Percentiles rank a stretch among this genome's conserved stretches.
Conservation (phyloP, 2,888 invertebrate species). For the Mechanitis mazaeus region DNA sequence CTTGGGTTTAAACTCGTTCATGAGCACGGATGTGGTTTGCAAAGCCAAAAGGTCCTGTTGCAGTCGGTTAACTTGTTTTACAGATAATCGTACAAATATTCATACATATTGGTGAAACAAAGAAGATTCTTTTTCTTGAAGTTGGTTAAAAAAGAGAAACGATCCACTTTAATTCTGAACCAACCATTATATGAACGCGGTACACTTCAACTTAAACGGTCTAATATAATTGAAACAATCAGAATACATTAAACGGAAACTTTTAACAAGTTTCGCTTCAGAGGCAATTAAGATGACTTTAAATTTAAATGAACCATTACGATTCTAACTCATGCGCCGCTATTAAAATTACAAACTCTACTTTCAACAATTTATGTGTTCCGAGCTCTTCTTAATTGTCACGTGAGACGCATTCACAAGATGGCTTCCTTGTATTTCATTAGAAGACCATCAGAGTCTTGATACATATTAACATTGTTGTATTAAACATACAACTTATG, state of each 20-base stretch:
- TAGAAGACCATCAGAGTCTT: neutral
- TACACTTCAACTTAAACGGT: too few relatives aligned
- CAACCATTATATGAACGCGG: too few relatives aligned
- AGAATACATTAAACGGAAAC: neutral
- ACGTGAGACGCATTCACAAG: slow-evolving; percentile 16
- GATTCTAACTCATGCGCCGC: slow-evolving; percentile 15
- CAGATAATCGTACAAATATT: too few relatives aligned
- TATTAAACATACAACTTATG: too few relatives aligned
- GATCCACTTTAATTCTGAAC: too few relatives aligned
- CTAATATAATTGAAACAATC: slow-evolving; percentile 5
- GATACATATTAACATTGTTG: neutral
- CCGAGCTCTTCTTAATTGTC: slow-evolving; percentile 16
- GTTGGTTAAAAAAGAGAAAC: too few relatives aligned
- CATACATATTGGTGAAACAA: too few relatives aligned
- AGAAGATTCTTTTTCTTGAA: too few relatives aligned
- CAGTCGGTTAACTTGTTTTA: too few relatives aligned
- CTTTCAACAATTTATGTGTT: slow-evolving; percentile 21
- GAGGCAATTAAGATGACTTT: slow-evolving; percentile 22
- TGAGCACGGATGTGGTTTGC: too few relatives aligned
- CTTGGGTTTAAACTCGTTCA: too few relatives aligned
- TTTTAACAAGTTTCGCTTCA: slow-evolving; percentile 10
- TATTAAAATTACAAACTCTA: slow-evolving; percentile 21
- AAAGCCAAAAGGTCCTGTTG: too few relatives aligned
- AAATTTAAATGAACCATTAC: slow-evolving; percentile 19
- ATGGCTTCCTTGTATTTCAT: neutral